Evolutionary conservation across 2,888 invertebrate species (phyloP).

Genomic region (Drosophila neonasuta): DNA sequence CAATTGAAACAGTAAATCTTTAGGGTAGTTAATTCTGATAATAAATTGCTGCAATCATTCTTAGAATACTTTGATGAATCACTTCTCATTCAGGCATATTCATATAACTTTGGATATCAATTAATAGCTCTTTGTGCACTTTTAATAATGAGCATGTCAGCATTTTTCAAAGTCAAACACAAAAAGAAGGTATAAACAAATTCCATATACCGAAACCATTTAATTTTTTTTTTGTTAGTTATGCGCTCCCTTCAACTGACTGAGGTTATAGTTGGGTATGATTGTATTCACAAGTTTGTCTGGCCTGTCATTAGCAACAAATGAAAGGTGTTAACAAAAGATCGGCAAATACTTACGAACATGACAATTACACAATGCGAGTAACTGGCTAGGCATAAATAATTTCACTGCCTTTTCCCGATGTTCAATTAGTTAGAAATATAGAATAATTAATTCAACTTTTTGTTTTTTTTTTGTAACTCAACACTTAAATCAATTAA

Average conservation of each 20-base stretch:
- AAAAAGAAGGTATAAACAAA: conserved; percentile 38
- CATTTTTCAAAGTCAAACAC: conserved; percentile 68
- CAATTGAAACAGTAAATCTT: no score
- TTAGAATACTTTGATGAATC: conserved; percentile 3
- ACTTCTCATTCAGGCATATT: background rate
- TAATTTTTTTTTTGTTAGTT: conserved; percentile 19
- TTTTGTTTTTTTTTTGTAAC: conserved; percentile 24
- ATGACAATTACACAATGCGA: conserved; percentile 30
- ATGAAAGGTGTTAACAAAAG: conserved; percentile 52
- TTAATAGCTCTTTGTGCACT: conserved; percentile 38
- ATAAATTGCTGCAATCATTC: no score
- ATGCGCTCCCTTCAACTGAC: conserved; percentile 19
- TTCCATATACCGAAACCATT: background rate
- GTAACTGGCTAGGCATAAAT: conserved; percentile 23
- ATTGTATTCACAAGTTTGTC: conserved; percentile 31
- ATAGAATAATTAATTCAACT: conserved; percentile 52
- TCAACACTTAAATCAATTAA: conserved; percentile 56
- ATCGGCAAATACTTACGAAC: conserved; percentile 38
- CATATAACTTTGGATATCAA: conserved; percentile 6
- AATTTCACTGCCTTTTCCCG: conserved; percentile 34
- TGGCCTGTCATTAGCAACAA: conserved; percentile 41
- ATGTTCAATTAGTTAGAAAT: conserved; percentile 32
- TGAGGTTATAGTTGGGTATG: conserved; percentile 2
- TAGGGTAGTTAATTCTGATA: no score
- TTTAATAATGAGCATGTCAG: conserved; percentile 48